Evolutionary conservation across 2,888 invertebrate species (phyloP), one percentile per base, ranked within the genome.

Genomic region (Sussaba pulchella): DNA sequence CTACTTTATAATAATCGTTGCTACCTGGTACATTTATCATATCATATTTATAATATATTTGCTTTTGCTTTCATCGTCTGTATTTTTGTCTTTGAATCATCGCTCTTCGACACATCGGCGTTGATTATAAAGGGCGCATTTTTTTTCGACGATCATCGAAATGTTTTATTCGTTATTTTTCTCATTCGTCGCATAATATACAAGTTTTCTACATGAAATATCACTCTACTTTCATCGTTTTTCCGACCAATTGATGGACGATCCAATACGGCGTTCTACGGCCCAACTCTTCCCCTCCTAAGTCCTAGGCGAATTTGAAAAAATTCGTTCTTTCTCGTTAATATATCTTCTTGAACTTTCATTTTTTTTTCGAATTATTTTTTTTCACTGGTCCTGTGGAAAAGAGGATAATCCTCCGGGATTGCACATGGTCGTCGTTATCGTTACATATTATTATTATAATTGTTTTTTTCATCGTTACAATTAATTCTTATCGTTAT

Each of bases 191-290:
- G 14, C 57, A 81, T 87, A 90, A 89, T 90, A 90, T 88, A 90
- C 90, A 90, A 87, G 87, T 87, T 85, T 83, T 87, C 88, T 89
- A 87, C 87, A 86, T 85, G 84, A 87, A 57, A 57, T 87, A 74
- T 74, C 67, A 76, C 70, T 75, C 78, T 81, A 77, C 36, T 70
- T 50, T 80, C 67, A 10, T 57, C 63, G 43, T 61, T 36, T 8
- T 6, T 31, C 31, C 6, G 4, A 31, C 2, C 31, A 31, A 1
- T 52, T 17, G 9, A 10, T 14, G 39, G 70, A 24, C 69, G 17
- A 47, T 59, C 19, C 8, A 31, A 57, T 31, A 57, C 31, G 31
- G 17, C 54, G 54, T 21, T 59, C 21, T 39, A 59, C 17, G 39
- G 17, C 54, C 31, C 2, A 31, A 36, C 66, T 77, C 71, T 71